These are phyloP conservation scores for Drosophila longiperda DNA, from an alignment of 2,888 invertebrate species.

Conservation along the genomic window DNA sequence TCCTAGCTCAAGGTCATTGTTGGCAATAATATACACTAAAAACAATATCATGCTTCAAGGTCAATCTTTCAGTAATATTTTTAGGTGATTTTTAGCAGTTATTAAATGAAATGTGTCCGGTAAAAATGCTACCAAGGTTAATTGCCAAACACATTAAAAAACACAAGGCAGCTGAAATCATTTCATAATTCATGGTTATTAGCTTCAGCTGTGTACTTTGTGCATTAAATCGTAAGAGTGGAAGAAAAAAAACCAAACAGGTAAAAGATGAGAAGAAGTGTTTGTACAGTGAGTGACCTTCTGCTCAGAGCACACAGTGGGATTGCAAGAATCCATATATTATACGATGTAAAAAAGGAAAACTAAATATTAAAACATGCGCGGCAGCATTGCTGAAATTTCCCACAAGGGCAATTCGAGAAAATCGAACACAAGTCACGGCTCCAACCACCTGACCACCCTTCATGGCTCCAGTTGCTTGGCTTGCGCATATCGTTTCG, in stretches of 20 bases:
- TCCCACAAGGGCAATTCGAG: slow-evolving; percentile 75
- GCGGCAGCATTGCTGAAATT: slow-evolving; percentile 63
- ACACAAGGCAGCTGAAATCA: slow-evolving; percentile 32
- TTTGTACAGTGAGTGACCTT: slow-evolving; percentile 34
- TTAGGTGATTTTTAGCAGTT: slow-evolving; percentile 32
- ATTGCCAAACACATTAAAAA: slow-evolving; percentile 60
- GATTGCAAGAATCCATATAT: slow-evolving; percentile 1
- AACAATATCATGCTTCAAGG: slow-evolving; percentile 16
- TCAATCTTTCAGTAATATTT: slow-evolving; percentile 1
- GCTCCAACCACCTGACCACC: slow-evolving; percentile 43
- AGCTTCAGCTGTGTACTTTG: slow-evolving; percentile 45
- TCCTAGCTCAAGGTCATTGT: neutral
- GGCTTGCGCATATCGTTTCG: slow-evolving; percentile 57
- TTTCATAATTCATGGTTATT: slow-evolving; percentile 75
- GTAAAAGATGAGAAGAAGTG: slow-evolving; percentile 45
- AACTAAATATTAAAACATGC: slow-evolving; percentile 47
- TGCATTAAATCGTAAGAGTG: slow-evolving; percentile 29
- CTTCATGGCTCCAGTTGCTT: slow-evolving; percentile 44
- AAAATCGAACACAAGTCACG: slow-evolving; percentile 71
- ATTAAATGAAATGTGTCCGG: slow-evolving; percentile 37
- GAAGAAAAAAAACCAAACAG: slow-evolving; percentile 51
- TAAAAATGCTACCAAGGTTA: slow-evolving; percentile 73
- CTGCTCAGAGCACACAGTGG: slow-evolving; percentile 4
- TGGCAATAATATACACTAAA: neutral
- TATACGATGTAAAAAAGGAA: slow-evolving; percentile 31